Base-by-base conservation (phyloP, 2,888 invertebrate genomes). In the Meta bourneti region DNA sequence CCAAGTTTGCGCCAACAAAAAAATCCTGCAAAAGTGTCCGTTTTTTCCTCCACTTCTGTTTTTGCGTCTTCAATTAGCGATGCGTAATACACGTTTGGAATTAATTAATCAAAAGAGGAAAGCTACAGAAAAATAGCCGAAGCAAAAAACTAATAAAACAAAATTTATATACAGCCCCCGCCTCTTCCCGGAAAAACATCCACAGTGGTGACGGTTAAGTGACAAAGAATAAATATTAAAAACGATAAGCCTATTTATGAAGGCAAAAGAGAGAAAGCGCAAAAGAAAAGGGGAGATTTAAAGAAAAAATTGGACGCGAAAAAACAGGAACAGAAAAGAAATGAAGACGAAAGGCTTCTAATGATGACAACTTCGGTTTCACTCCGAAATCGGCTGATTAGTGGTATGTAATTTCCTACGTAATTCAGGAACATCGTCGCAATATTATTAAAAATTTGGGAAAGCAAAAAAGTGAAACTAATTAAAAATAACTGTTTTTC, bases 401-500 rank as follows among this genome's bases (percentile, higher is more conserved):
- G 83, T 72, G 71, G 83, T 49, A 71, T 83, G 71, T 83, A 83
- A 83, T 83, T 83, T 83, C 49, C 83, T 72, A 19, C 34, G 13
- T 80, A 80, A 80, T 80, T 80, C 79, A 34, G 19, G 48, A 48
- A 16, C 20, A 70, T 20, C 69, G 34, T 70, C 69, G n/a, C 19
- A 61, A 19, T 72, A 72, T 52, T 83, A 51, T 83, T 83, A 83
- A 83, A 71, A 83, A 83, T 34, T 81, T 52, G 71, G 71, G 9
- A 51, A 70, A 80, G 48, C 49, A 83, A 83, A 83, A 83, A 48
- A 61, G 72, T 13, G 83, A 83, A 83, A 72, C 83, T 83, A 83
- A 83, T 83, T 83, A 83, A 83, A 72, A 83, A 83, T 83, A 83
- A 72, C 83, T 83, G 79, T 83, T 83, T 83, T 83, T 72, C 83